A percentile compares a stretch with the other conserved stretches of the same genome.
phyloP scores from a whole-genome alignment of 2,888 invertebrate species.

The Arctia plantaginis region DNA sequence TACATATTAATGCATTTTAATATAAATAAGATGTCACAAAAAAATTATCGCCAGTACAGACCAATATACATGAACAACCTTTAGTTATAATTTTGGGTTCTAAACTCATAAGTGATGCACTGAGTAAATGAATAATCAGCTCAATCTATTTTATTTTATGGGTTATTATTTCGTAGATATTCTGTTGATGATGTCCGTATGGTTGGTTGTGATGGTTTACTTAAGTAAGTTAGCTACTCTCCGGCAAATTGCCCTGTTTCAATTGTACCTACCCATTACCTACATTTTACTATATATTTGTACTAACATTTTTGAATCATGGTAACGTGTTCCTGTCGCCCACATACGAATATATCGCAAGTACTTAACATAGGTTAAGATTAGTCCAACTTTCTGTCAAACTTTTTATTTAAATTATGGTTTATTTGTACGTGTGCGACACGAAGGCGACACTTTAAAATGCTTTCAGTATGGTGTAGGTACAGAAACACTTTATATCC shows the following conservation, averaged over 20 bases:
- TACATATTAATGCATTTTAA: constrained; percentile 77
- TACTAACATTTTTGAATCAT: constrained; percentile 67
- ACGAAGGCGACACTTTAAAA: constrained; percentile 56
- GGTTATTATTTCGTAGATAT: constrained; percentile 73
- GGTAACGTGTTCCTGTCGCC: constrained; percentile 60
- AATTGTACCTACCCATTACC: constrained; percentile 62
- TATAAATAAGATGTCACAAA: constrained; percentile 80
- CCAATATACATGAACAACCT: constrained; percentile 72
- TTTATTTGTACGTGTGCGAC: constrained; percentile 48
- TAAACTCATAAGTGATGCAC: constrained; percentile 76
- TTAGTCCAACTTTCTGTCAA: constrained; percentile 58
- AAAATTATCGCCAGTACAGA: constrained; percentile 81
- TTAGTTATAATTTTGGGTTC: constrained; percentile 77
- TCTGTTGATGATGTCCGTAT: constrained; percentile 84
- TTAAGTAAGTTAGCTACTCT: constrained; percentile 84
- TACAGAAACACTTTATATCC: constrained; percentile 72
- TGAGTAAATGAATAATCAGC: constrained; percentile 73
- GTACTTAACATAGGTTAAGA: constrained; percentile 70
- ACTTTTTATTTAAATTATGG: constrained; percentile 55
- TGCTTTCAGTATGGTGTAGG: constrained; percentile 77
- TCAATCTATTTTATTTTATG: constrained; percentile 76
- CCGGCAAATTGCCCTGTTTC: constrained; percentile 76
- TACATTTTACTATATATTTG: constrained; percentile 72
- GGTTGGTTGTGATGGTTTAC: constrained; percentile 87
- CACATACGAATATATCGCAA: constrained; percentile 56